Evolutionary conservation across 2,888 invertebrate genomes (phyloP), one percentile per base, ranked within the genome.

Genomic region (Lutraria lutraria): DNA sequence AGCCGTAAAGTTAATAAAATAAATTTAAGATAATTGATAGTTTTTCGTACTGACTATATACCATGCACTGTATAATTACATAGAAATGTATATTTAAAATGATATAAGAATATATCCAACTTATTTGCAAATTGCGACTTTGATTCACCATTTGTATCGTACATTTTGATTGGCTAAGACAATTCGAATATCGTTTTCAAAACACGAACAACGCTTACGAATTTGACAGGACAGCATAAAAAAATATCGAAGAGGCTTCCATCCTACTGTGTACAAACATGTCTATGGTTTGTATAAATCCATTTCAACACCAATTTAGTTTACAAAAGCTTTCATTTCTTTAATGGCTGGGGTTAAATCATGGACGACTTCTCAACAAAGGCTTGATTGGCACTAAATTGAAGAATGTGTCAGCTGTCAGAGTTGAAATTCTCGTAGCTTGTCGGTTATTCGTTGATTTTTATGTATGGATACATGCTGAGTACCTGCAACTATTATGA

Each of bases 121-220:
- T 43, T 43, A 43, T 43, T 43, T 43, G 43, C 43, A 68, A 68
- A 68, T 68, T 68, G 63, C 63, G 63, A n/a, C 76, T 76, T 76
- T 76, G 29, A 34, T 76, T 15, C 19, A 31, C 76, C 76, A 54
- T 76, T 84, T 84, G 76, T 84, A 54, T 72, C 84, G 21, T 15
- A 29, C 25, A 76, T 72, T 84, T 76, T 84, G 53, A 84, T 84
- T 84, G 84, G 84, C 72, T 76, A 54, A 76, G 34, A 76, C 31
- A 76, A 34, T 84, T 84, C 84, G 84, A 84, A 84, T 84, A 76
- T 54, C 53, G 84, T 84, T 84, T 83, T 84, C 76, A 84, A 84
- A 84, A 84, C 68, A 68, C 54, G 76, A 72, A 72, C 19, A 84
- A 84, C 84, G 84, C 84, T 31, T 76, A 76, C 76, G 34, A 76